Base-by-base conservation (phyloP, 2,888 invertebrate species). In the Trichogramma evanescens region DNA sequence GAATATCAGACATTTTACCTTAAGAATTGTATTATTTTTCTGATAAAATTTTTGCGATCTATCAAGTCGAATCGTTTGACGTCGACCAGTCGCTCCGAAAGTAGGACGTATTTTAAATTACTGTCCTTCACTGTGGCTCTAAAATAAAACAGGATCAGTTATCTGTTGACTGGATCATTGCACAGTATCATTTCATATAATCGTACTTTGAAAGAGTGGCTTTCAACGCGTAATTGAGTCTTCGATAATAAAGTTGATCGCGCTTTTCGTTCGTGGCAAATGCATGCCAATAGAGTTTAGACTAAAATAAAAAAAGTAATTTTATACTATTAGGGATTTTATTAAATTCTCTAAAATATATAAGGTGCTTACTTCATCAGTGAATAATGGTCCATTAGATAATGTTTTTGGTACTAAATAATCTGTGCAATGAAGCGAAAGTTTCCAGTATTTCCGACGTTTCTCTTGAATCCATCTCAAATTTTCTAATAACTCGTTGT, bases 11-110 rank as follows among this genome's bases (percentile, higher is more conserved):
- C 44, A 45, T 9, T 9, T n/a, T 48, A 54, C 61, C 58, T 54
- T 39, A 61, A 43, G 38, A 58, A 48, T 3, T 57, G 8, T 13
- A 38, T 38, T 6, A 49, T 48, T 4, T 46, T 39, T 3, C 10
- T 4, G 26, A 54, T 39, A 51, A 58, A 57, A 41, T 38, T 40
- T 46, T 51, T 38, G 38, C 10, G 41, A 38, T 7, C 10, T 8
- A 46, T 39, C 1, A 3, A 5, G 7, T 42, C 46, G 8, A 45
- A 39, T n/a, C 9, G 8, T 5, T 54, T 43, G 1, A 58, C 39
- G 45, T 61, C 51, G 8, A 61, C 54, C 6, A 61, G 10, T 44
- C 43, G 54, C 4, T 58, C 48, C 5, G 61, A 61, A 8, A 61
- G 5, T 8, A 54, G 3, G 41, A 58, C 44, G 40, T 46, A 50